These are phyloP conservation scores for Leuciscus idus DNA, from an alignment of 2,113 vertebrate species.

Conservation along the genomic window DNA sequence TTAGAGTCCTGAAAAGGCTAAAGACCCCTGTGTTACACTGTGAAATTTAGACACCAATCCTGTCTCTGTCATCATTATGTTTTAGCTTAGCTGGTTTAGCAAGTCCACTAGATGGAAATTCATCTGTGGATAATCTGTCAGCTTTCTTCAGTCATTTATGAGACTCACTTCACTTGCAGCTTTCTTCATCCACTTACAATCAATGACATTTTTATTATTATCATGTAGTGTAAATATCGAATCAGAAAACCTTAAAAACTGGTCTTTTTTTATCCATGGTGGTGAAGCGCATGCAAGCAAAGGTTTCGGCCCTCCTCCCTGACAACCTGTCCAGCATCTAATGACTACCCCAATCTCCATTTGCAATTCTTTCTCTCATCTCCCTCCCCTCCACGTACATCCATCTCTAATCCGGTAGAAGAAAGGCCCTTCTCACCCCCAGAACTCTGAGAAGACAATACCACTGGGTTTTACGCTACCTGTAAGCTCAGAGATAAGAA, in stretches of 20 bases:
- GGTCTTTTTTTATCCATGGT: not conserved
- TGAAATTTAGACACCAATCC: not conserved
- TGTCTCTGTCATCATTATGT: not conserved
- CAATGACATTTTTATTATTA: not conserved
- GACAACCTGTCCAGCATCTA: constrained; percentile 60
- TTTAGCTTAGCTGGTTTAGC: not conserved
- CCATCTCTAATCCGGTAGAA: constrained; percentile 75
- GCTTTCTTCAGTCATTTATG: not conserved
- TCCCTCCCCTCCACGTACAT: constrained; percentile 34
- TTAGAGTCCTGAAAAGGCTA: not conserved
- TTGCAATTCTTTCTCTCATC: constrained; percentile 75
- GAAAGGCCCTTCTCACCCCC: constrained; percentile 71
- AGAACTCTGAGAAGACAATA: constrained; percentile 77
- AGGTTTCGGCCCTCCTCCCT: constrained; percentile 51
- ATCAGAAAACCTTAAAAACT: not conserved
- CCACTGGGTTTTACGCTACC: constrained; percentile 79
- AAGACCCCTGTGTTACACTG: not conserved
- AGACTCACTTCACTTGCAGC: not conserved
- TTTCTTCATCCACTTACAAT: not conserved
- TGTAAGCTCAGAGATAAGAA: constrained; percentile 77
- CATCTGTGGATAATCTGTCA: not conserved
- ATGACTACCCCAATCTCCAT: constrained; percentile 70
- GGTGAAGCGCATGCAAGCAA: constrained; percentile 49
- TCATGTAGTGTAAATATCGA: not conserved
- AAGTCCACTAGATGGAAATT: not conserved